A percentile compares a stretch with the other conserved stretches of the same genome.
phyloP scores from a whole-genome alignment of 1,140 invertebrate species.

The Bicyclus anynana region DNA sequence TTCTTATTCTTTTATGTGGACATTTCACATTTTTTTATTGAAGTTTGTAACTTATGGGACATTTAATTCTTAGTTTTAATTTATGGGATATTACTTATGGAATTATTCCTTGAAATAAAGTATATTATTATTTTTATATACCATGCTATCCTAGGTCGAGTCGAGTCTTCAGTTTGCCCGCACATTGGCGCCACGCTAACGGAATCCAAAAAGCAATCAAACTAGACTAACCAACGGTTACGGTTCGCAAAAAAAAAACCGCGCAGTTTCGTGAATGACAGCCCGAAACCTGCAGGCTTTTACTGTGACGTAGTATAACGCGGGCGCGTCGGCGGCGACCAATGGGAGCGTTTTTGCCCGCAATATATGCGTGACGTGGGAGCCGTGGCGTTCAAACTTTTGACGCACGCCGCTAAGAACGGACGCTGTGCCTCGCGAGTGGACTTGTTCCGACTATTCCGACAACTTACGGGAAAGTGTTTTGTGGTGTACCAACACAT shows the following conservation, averaged over 20 bases:
- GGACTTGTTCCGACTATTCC: slow-evolving; percentile 13
- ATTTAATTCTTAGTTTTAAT: too few species aligned
- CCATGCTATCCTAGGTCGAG: too few species aligned
- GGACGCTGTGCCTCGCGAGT: slow-evolving; percentile 40
- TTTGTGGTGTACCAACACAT: slow-evolving; percentile 37
- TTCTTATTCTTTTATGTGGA: too few species aligned
- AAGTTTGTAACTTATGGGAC: too few species aligned
- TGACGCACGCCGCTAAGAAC: slow-evolving; percentile 36
- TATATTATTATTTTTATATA: too few species aligned
- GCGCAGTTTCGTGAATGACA: background rate
- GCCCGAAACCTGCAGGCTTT: slow-evolving; percentile 8
- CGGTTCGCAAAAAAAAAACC: slow-evolving; percentile 11
- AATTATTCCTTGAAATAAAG: too few species aligned
- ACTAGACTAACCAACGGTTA: slow-evolving; percentile 26
- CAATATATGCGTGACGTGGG: slow-evolving; percentile 47
- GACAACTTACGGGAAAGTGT: slow-evolving; percentile 42
- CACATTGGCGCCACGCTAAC: slow-evolving; percentile 2
- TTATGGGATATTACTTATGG: too few species aligned
- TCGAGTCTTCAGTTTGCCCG: too few species aligned
- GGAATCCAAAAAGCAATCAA: slow-evolving; percentile 15
- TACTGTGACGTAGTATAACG: slow-evolving; percentile 27
- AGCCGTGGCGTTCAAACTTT: slow-evolving; percentile 47
- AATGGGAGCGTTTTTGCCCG: slow-evolving; percentile 37
- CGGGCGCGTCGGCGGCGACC: slow-evolving; percentile 47
- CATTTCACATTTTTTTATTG: too few species aligned